phyloP scores from a whole-genome alignment of 2,797 vertebrate genomes.

The Alectoris magna region DNA sequence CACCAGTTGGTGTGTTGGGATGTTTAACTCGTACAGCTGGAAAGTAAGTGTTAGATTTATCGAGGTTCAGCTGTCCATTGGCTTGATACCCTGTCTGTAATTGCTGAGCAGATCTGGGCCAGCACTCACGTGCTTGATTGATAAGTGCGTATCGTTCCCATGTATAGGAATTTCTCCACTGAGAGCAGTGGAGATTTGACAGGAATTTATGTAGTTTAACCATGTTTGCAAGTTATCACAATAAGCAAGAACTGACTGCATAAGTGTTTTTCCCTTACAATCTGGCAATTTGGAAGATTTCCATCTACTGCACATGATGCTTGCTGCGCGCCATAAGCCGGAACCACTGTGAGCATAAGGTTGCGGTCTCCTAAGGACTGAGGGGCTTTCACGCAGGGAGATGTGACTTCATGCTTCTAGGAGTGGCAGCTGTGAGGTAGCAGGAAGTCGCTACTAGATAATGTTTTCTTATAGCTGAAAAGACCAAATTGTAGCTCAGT shows the following conservation, averaged over 20 bases:
- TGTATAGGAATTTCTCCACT: background rate
- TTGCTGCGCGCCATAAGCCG: background rate
- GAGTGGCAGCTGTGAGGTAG: background rate
- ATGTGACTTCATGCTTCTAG: background rate
- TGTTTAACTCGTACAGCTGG: background rate
- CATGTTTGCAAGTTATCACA: background rate
- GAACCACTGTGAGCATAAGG: background rate
- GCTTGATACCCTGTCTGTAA: background rate
- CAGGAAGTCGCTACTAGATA: fast-evolving
- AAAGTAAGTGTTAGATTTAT: background rate
- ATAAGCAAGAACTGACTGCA: no score
- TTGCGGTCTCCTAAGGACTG: background rate
- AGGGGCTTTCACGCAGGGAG: background rate
- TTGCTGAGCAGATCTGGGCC: background rate
- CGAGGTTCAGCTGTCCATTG: background rate
- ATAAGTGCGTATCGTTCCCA: fast-evolving
- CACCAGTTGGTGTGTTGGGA: fast-evolving
- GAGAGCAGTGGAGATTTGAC: background rate
- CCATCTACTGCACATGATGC: background rate
- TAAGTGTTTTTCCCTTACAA: background rate
- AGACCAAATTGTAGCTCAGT: background rate
- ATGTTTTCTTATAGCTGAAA: background rate
- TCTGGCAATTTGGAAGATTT: background rate
- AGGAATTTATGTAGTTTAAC: background rate
- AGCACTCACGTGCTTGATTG: fast-evolving